These are phyloP conservation scores for Aphrophora alni DNA, from an alignment of 2,888 invertebrate species.

Conservation along the genomic window DNA sequence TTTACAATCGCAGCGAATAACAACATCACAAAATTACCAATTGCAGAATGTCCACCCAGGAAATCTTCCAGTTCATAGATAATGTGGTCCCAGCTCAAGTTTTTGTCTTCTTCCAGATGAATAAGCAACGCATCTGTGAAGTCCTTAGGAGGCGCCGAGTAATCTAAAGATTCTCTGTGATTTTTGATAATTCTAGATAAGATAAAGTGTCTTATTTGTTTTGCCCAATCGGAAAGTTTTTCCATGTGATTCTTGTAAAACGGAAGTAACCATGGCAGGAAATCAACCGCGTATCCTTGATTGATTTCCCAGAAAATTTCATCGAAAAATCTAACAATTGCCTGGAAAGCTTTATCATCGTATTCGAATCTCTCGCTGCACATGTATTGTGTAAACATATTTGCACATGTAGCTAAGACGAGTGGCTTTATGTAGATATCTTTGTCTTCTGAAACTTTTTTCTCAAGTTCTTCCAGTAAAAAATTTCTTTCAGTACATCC, in stretches of 20 bases:
- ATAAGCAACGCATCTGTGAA: slow-evolving; percentile 80
- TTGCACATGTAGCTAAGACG: slow-evolving; percentile 76
- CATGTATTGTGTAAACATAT: slow-evolving; percentile 87
- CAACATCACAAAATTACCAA: slow-evolving; percentile 83
- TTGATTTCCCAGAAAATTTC: slow-evolving; percentile 93
- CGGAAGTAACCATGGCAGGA: slow-evolving; percentile 80
- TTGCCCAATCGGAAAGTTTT: slow-evolving; percentile 73
- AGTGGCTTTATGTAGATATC: slow-evolving; percentile 70
- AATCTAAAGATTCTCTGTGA: slow-evolving; percentile 47
- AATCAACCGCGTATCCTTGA: slow-evolving; percentile 81
- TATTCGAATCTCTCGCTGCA: slow-evolving; percentile 79
- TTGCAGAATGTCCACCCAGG: slow-evolving; percentile 86
- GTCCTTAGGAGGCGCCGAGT: slow-evolving; percentile 58
- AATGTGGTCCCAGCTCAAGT: slow-evolving; percentile 77
- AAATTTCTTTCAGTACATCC: slow-evolving; percentile 70
- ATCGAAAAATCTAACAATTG: slow-evolving; percentile 76
- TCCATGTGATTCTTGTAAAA: slow-evolving; percentile 70
- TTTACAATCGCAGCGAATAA: slow-evolving; percentile 72
- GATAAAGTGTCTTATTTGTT: slow-evolving; percentile 71
- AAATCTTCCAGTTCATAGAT: slow-evolving; percentile 87
- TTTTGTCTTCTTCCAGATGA: slow-evolving; percentile 69
- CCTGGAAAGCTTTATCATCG: slow-evolving; percentile 70
- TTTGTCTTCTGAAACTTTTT: not conserved
- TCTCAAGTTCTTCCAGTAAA: slow-evolving; percentile 65
- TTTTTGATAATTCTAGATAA: slow-evolving; percentile 63